Base-by-base conservation (phyloP, 2,797 vertebrate species). In the Zenarchopterus dispar region DNA sequence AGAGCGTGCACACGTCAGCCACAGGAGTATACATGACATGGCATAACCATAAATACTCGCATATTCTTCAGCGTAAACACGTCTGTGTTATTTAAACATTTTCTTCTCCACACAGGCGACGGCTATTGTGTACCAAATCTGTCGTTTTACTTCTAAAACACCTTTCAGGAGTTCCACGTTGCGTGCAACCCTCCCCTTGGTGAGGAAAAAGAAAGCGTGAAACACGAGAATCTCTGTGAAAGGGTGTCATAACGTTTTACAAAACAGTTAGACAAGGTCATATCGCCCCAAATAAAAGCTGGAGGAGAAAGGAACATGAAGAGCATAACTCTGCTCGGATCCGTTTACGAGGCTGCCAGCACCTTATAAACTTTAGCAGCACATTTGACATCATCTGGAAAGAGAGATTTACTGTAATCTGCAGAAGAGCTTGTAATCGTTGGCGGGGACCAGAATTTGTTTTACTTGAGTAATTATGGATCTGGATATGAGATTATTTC, bases 331-430 rank as follows among this genome's bases (percentile, higher is more conserved):
- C 82, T 89, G 79, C 66, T 65, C 45, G 50, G 73, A 79, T 87
- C 77, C 81, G 89, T 92, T 93, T 93, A 93, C 89, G 88, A 36
- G 70, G 68, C 84, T 86, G 88, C 70, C 89, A 89, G 76, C 46
- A 50, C 46, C 77, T 76, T 90, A 78, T 93, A 92, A 92, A 93
- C 86, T 61, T 13, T 17, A 47, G 77, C 55, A 18, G 71, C 70
- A 78, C 63, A 80, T 79, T 42, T 69, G 81, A 87, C 83, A 75
- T 81, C 46, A 75, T 76, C 43, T 79, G 65, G 76, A 82, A 61
- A 33, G 50, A 15, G 36, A 84, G 75, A 86, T 85, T 75, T 66
- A 86, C 60, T 23, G 56, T 28, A 16, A 84, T 62, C 46, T 18
- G 47, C 49, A 47, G 18, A 31, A 73, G 44, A 39, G 72, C 71